Percentiles rank a stretch among this genome's conserved stretches.
Evolutionary conservation across 2,113 vertebrate species (phyloP).

Genomic region (Brachyhypopomus gauderio): DNA sequence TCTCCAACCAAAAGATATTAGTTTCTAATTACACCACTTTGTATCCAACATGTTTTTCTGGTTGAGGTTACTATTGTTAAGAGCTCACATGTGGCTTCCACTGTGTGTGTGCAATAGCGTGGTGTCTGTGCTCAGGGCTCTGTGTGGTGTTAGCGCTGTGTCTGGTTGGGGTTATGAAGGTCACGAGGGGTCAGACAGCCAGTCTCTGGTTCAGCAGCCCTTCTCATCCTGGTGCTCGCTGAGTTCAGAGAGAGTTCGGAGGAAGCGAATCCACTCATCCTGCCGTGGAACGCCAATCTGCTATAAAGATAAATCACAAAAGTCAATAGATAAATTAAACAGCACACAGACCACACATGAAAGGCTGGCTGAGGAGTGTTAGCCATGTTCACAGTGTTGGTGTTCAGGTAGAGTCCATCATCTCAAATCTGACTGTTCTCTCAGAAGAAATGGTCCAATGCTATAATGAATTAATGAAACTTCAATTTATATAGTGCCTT

Average conservation of each 20-base stretch:
- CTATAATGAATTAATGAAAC: no score
- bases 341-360: not conserved
- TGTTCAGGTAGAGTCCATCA: no score
- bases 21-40: no score
- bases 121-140: not conserved
- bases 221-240: constrained; percentile 95
- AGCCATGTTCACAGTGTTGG: no score
- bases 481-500: no score
- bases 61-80: not conserved
- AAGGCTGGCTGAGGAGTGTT: no score
- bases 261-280: constrained; percentile 95
- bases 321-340: not conserved
- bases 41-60: not conserved
- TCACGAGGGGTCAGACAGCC: constrained; percentile 64
- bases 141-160: no score
- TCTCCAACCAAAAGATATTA: no score
- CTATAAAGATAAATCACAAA: constrained; percentile 65
- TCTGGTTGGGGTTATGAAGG: not conserved
- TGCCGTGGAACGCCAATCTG: constrained; percentile 93
- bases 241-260: constrained; percentile 92
- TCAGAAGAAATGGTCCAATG: no score
- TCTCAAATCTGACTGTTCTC: no score
- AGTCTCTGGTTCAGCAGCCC: constrained; percentile 86
- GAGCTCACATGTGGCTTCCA: not conserved
- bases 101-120: no score